phyloP scores from a whole-genome alignment of 2,113 vertebrate species.

The Centrocercus urophasianus region DNA sequence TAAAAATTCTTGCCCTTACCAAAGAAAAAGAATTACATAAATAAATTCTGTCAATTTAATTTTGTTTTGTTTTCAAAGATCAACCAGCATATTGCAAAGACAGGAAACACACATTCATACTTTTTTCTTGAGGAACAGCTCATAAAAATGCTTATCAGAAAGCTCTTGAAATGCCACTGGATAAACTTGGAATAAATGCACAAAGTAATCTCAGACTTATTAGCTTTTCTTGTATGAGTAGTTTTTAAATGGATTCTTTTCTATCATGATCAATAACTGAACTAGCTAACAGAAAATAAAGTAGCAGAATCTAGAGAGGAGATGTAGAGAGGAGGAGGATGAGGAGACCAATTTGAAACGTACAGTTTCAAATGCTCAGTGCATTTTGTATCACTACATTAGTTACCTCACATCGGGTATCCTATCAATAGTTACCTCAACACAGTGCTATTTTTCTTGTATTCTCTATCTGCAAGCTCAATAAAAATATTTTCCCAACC shows the following conservation, averaged over 20 bases:
- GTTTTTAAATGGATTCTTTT: not conserved
- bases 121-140: not conserved
- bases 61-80: not conserved
- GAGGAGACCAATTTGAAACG: not conserved
- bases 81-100: not conserved
- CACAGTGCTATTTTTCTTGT: not conserved
- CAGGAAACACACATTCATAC: not conserved
- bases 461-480: not conserved
- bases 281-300: not conserved
- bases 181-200: not conserved
- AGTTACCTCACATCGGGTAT: too few relatives aligned
- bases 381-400: not conserved
- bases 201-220: not conserved
- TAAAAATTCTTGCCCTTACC: not conserved
- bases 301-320: not conserved
- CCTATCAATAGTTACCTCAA: not conserved
- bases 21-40: not conserved
- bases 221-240: not conserved
- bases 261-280: not conserved
- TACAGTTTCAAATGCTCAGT: not conserved
- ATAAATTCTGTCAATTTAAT: not conserved
- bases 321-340: not conserved
- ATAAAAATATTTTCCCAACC: not conserved
- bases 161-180: not conserved
- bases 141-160: not conserved